Base-by-base conservation (phyloP, 2,113 vertebrate species). In the Hyla sarda region DNA sequence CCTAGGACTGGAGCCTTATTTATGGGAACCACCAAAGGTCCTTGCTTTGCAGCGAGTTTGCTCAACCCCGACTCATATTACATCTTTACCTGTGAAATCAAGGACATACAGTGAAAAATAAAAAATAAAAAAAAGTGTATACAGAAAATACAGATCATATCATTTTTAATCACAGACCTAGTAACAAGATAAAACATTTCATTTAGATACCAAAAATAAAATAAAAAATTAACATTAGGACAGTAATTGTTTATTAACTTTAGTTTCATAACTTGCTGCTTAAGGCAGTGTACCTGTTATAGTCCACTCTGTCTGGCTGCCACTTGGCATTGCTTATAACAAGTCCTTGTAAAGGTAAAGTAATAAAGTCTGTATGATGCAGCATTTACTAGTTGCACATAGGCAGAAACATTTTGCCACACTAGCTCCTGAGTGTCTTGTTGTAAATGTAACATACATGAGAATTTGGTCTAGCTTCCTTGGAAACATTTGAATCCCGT, bases 401-500 rank as follows among this genome's bases (percentile, higher is more conserved):
- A 65, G n/a, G 41, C 50, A 65, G 54, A 83, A n/a, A 47, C 56
- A 21, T 65, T 23, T 41, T 30, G 47, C 34, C 47, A 84, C 60
- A 21, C 83, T 75, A 84, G 82, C 54, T 60, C 34, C 41, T 50
- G 23, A 50, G 72, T 62, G 48, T 28, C 50, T 41, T 25, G 54
- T n/a, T 77, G 82, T 73, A 37, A 47, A 47, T 75, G 54, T 65
- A 58, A 65, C 21, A 48, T 84, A 47, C 21, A 77, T 32, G 17
- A 84, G 54, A 84, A 76, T 77, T 84, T 84, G 83, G 83, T 84
- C 83, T 76, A 14, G 56, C n/a, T 62, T 50, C n/a, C 14, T 21
- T 37, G 32, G 50, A 84, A 84, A 41, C 5, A 48, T 82, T 62
- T 52, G 13, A 28, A 25, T 45, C 62, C 17, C 23, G 56, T 67